These are phyloP conservation scores for Lagria hirta DNA, from an alignment of 2,888 invertebrate species.

Conservation along the genomic window DNA sequence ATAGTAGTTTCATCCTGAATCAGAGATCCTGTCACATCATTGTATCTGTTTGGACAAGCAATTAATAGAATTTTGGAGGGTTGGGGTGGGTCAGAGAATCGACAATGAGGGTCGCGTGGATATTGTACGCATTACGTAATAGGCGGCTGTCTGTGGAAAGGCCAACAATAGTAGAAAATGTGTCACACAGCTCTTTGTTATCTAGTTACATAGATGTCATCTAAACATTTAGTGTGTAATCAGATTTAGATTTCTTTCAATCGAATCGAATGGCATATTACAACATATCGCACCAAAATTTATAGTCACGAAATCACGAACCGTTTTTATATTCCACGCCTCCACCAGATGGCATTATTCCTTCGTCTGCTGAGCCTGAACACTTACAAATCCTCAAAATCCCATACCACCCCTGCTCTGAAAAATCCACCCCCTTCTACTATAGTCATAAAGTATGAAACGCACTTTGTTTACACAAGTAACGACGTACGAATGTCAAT, in stretches of 20 bases:
- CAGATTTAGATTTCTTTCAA: conserved; percentile 33
- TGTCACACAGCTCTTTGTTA: conserved; percentile 33
- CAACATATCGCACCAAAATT: conserved; percentile 12
- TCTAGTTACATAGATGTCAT: conserved; percentile 31
- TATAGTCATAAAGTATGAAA: conserved; percentile 30
- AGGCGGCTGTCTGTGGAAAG: conserved; percentile 35
- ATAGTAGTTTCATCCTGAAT: too few relatives aligned
- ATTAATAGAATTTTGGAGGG: conserved; percentile 33
- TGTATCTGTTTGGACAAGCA: conserved; percentile 40
- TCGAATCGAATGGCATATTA: conserved; percentile 15
- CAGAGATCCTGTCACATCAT: too few relatives aligned
- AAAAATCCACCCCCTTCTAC: conserved; percentile 25
- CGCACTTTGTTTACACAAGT: conserved; percentile 39
- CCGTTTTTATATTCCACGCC: conserved; percentile 11
- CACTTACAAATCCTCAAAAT: conserved; percentile 28
- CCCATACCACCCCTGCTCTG: conserved; percentile 26
- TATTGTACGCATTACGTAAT: conserved; percentile 35
- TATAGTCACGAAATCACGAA: conserved; percentile 3
- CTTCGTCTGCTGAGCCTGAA: conserved; percentile 15
- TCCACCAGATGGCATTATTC: conserved; percentile 5
- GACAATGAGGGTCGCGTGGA: conserved; percentile 32
- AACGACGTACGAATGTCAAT: conserved; percentile 39
- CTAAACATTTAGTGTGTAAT: conserved; percentile 33
- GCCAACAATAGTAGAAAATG: conserved; percentile 34
- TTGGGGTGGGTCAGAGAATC: conserved; percentile 37